Evolutionary conservation across 2,113 vertebrate genomes (phyloP).

Genomic region (Callopanchax toddi): DNA sequence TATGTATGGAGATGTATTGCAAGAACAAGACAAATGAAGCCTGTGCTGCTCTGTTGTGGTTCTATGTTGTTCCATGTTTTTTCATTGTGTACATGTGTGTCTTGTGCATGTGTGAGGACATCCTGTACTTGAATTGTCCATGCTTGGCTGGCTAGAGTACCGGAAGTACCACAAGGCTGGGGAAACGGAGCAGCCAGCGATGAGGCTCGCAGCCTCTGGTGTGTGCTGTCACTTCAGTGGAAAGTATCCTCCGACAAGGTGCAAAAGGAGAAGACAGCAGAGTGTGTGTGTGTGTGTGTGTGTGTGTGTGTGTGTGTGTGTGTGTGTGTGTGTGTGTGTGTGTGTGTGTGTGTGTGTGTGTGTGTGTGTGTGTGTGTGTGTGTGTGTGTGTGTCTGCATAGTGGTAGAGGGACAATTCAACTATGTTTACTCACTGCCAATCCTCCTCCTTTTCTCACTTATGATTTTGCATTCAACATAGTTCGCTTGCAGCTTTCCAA

Average conservation of each 20-base stretch:
- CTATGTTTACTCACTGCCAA: slow-evolving; percentile 8
- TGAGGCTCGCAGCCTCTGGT: slow-evolving; percentile 55
- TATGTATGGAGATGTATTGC: neutral
- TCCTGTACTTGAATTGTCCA: slow-evolving; percentile 30
- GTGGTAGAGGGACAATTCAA: neutral
- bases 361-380: neutral
- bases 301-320: slow-evolving; percentile 7
- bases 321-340: neutral
- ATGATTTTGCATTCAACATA: slow-evolving; percentile 35
- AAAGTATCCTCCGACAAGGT: slow-evolving; percentile 53
- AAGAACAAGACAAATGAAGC: neutral
- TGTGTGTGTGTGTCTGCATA: neutral
- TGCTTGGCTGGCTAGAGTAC: slow-evolving; percentile 14
- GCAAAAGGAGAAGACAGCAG: slow-evolving; percentile 63
- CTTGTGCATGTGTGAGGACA: slow-evolving; percentile 8
- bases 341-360: neutral
- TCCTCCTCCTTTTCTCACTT: neutral
- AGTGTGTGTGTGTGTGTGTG: slow-evolving; percentile 29
- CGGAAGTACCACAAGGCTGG: slow-evolving; percentile 20
- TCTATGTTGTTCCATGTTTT: slow-evolving; percentile 9
- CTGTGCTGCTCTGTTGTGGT: neutral
- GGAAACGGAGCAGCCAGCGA: slow-evolving; percentile 14
- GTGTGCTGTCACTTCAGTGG: slow-evolving; percentile 67
- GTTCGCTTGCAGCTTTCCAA: slow-evolving; percentile 18
- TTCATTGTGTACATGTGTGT: slow-evolving; percentile 21